Evolutionary conservation across 2,797 vertebrate genomes (phyloP).

Genomic region (Protosalanx chinensis): DNA sequence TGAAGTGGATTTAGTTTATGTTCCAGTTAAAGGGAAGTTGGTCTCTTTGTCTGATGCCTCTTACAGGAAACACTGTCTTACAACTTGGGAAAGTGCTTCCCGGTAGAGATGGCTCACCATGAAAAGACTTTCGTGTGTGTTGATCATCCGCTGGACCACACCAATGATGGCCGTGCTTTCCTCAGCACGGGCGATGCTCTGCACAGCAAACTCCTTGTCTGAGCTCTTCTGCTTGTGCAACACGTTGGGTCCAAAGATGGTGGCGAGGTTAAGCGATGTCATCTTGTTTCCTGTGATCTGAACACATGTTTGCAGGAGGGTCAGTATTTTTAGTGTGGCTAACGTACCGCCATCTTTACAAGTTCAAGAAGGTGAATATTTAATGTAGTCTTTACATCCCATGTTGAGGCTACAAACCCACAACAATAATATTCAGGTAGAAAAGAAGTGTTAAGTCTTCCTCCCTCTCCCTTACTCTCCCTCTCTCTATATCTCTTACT

Average conservation of each 20-base stretch:
- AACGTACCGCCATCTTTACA: too few relatives aligned
- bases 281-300: constrained; percentile 97
- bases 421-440: too few relatives aligned
- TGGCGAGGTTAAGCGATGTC: constrained; percentile 94
- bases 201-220: constrained; percentile 93
- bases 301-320: constrained; percentile 18
- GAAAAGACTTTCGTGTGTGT: constrained; percentile 83
- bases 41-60: constrained; percentile 11
- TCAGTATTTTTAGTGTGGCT: too few relatives aligned
- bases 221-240: constrained; percentile 93
- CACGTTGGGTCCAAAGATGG: constrained; percentile 96
- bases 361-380: too few relatives aligned
- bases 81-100: background rate
- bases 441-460: too few relatives aligned
- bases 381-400: too few relatives aligned
- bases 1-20: background rate
- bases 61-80: background rate
- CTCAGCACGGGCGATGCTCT: constrained; percentile 91
- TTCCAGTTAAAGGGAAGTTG: constrained; percentile 9
- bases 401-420: too few relatives aligned
- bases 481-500: background rate
- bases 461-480: background rate
- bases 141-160: constrained; percentile 91
- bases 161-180: constrained; percentile 91
- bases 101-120: constrained; percentile 73